Evolutionary conservation across 2,113 vertebrate genomes (phyloP).

Genomic region (Chlorodrepanis virens): DNA sequence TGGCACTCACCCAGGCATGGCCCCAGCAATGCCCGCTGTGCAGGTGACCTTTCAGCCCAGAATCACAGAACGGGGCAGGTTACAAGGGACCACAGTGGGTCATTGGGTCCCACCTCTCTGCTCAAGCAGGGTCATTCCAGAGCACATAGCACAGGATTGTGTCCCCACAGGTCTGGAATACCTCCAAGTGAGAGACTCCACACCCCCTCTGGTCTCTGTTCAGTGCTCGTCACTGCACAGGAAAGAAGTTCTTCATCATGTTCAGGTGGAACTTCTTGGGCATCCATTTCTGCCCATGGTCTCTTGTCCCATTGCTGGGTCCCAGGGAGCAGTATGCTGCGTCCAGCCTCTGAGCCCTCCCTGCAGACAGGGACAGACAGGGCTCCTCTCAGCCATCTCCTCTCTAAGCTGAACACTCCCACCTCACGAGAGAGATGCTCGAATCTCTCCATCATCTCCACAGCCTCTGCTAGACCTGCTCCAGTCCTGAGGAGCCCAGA

Average conservation of each 20-base stretch:
- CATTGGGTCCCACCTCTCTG: neutral
- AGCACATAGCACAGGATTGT: neutral
- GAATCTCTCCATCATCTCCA: neutral
- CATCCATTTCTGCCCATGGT: neutral
- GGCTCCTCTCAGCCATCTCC: neutral
- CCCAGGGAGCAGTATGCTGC: neutral
- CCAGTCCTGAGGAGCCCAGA: neutral
- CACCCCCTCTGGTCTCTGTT: neutral
- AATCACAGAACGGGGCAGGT: neutral
- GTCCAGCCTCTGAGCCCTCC: neutral
- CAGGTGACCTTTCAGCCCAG: neutral
- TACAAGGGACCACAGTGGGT: neutral
- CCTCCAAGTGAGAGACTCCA: neutral
- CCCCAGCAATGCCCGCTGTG: accelerated
- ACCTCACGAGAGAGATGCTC: neutral
- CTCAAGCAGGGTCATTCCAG: neutral
- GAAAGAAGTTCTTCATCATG: accelerated
- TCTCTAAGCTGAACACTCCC: neutral
- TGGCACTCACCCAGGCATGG: neutral
- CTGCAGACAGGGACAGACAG: neutral
- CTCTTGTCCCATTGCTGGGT: neutral
- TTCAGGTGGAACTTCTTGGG: neutral
- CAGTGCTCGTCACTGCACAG: neutral
- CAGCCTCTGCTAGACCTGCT: neutral
- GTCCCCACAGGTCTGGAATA: neutral